A percentile compares a stretch with the other conserved stretches of the same genome.
Evolutionary conservation across 2,113 vertebrate genomes (phyloP).

Genomic region (Cebidichthys violaceus): DNA sequence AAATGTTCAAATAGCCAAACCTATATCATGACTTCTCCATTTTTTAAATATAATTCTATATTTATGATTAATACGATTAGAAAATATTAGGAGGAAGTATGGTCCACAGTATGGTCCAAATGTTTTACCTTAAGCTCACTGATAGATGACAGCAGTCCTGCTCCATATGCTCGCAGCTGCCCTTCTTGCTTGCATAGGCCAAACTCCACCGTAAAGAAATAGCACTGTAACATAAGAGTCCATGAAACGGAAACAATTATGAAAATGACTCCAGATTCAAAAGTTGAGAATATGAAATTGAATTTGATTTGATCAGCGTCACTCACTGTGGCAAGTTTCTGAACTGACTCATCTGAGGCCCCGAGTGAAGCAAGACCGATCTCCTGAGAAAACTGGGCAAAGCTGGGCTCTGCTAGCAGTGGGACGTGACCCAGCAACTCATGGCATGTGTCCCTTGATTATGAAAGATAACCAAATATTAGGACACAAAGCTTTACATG

Average conservation of each 20-base stretch:
- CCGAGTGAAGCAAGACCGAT: slow-evolving; percentile 97
- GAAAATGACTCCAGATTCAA: neutral
- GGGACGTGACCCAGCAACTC: slow-evolving; percentile 97
- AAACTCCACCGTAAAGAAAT: slow-evolving; percentile 99
- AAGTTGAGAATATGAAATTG: neutral
- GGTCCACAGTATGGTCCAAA: neutral
- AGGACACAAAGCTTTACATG: neutral
- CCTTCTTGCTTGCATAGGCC: slow-evolving; percentile 98
- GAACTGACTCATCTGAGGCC: slow-evolving; percentile 94
- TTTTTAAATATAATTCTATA: neutral
- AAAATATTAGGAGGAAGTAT: neutral
- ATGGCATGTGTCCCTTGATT: slow-evolving; percentile 94
- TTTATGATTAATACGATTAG: neutral
- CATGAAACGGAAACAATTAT: neutral
- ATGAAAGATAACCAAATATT: slow-evolving; percentile 11
- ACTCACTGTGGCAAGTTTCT: slow-evolving; percentile 96
- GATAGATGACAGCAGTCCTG: slow-evolving; percentile 96
- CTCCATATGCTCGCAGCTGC: slow-evolving; percentile 93
- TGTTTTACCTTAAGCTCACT: slow-evolving; percentile 93
- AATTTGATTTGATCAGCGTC: neutral
- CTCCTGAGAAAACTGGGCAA: slow-evolving; percentile 99
- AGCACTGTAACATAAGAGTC: slow-evolving; percentile 86
- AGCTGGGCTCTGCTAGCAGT: slow-evolving; percentile 96
- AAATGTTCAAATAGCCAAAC: neutral
- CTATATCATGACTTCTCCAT: neutral